These are phyloP conservation scores for Xylota sylvarum DNA, from an alignment of 2,888 invertebrate genomes.

Conservation along the genomic window DNA sequence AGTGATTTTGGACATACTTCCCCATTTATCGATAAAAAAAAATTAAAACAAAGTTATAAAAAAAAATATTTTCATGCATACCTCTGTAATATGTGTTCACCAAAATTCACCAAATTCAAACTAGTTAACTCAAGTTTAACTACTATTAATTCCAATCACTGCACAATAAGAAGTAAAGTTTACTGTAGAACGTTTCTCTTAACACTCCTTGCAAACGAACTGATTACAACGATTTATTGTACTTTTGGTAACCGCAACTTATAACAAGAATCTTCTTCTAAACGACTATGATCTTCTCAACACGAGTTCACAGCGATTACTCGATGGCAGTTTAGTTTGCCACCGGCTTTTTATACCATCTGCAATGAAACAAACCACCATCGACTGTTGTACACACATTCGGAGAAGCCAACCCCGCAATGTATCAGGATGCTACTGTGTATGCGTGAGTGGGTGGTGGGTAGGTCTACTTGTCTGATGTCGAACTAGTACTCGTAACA, in stretches of 20 bases:
- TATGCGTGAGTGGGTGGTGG: constrained; percentile 54
- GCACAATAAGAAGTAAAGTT: not conserved
- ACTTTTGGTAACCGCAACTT: constrained; percentile 37
- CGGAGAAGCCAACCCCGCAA: constrained; percentile 48
- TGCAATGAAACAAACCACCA: constrained; percentile 54
- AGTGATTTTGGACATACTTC: too few relatives aligned
- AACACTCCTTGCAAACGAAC: constrained; percentile 11
- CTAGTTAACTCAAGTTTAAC: not conserved
- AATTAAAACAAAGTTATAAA: too few relatives aligned
- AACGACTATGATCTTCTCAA: constrained; percentile 64
- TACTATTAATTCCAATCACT: not conserved
- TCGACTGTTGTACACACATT: constrained; percentile 11
- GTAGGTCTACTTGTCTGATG: constrained; percentile 25
- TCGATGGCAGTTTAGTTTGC: constrained; percentile 56
- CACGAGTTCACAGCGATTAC: constrained; percentile 70
- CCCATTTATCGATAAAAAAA: too few relatives aligned
- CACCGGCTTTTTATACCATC: constrained; percentile 74
- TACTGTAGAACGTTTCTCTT: not conserved
- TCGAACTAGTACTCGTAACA: constrained; percentile 34
- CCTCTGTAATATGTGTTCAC: constrained; percentile 6
- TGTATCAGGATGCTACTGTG: constrained; percentile 34
- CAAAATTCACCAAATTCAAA: not conserved
- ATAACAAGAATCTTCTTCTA: constrained; percentile 26
- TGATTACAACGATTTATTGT: constrained; percentile 44
- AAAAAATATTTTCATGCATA: not conserved